Evolutionary conservation across 2,888 invertebrate genomes (phyloP).

Genomic region (Trissolcus brochymenae): DNA sequence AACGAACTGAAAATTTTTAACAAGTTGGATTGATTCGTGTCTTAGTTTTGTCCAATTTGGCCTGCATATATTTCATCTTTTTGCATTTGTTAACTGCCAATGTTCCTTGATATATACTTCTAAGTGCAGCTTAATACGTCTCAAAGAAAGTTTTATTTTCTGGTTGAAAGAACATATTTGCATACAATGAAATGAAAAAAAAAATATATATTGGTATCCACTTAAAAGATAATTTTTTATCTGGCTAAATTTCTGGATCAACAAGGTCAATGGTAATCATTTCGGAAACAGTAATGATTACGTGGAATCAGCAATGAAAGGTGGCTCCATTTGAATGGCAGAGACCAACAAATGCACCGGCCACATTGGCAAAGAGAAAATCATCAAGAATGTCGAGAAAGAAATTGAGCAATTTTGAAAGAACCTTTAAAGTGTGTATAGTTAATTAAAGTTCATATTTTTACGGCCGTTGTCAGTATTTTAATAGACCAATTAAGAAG

Average conservation of each 20-base stretch:
- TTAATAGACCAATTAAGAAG: too few relatives aligned
- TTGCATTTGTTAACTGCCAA: too few relatives aligned
- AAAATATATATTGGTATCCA: too few relatives aligned
- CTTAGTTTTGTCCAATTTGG: too few relatives aligned
- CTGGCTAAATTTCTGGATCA: not conserved
- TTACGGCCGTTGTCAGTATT: too few relatives aligned
- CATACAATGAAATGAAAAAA: too few relatives aligned
- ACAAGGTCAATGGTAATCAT: conserved; percentile 9
- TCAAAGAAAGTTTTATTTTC: too few relatives aligned
- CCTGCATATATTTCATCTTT: too few relatives aligned
- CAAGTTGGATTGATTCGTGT: conserved; percentile 4
- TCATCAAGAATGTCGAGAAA: conserved; percentile 10
- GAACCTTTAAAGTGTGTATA: not conserved
- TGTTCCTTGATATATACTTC: too few relatives aligned
- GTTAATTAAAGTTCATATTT: not conserved
- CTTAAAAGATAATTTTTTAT: too few relatives aligned
- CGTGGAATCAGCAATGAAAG: conserved; percentile 9
- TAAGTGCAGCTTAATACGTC: too few relatives aligned
- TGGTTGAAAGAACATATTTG: too few relatives aligned
- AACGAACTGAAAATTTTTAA: conserved; percentile 9
- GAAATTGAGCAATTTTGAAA: conserved; percentile 13
- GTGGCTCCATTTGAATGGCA: conserved; percentile 3
- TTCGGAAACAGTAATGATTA: conserved; percentile 1
- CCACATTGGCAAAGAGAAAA: conserved; percentile 6
- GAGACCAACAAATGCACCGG: not conserved